Conservation (phyloP, 2,113 vertebrate genomes). For the Nyctibius bracteatus region DNA sequence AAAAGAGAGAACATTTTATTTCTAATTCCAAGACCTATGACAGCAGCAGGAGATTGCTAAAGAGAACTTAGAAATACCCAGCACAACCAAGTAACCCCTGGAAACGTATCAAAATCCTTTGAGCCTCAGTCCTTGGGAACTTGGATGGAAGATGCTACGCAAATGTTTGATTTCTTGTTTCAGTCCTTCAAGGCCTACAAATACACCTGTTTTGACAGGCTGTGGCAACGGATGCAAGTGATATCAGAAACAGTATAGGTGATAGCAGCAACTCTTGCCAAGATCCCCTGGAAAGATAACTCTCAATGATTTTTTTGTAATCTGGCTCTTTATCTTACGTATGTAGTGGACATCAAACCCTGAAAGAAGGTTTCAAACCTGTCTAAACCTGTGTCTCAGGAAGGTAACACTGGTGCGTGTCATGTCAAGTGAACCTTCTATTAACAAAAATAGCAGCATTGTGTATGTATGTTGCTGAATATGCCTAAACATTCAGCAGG, state of each 20-base stretch:
- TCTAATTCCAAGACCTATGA: not conserved
- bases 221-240: not conserved
- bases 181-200: constrained; percentile 25
- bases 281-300: constrained; percentile 9
- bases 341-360: not conserved
- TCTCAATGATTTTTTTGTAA: not conserved
- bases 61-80: not conserved
- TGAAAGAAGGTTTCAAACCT: not conserved
- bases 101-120: not conserved
- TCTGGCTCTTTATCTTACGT: not conserved
- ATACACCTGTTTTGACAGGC: constrained; percentile 47
- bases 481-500: not conserved
- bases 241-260: not conserved
- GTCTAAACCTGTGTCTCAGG: not conserved
- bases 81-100: not conserved
- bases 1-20: not conserved
- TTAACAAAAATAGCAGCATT: not conserved
- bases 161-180: constrained; percentile 4
- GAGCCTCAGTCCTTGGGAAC: not conserved
- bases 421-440: not conserved
- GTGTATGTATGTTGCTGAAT: not conserved
- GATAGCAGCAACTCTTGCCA: not conserved
- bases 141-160: not conserved
- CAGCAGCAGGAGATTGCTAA: not conserved
- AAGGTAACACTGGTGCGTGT: not conserved